phyloP scores from a whole-genome alignment of 2,797 vertebrate genomes.

The Myiotriccus ornatus region DNA sequence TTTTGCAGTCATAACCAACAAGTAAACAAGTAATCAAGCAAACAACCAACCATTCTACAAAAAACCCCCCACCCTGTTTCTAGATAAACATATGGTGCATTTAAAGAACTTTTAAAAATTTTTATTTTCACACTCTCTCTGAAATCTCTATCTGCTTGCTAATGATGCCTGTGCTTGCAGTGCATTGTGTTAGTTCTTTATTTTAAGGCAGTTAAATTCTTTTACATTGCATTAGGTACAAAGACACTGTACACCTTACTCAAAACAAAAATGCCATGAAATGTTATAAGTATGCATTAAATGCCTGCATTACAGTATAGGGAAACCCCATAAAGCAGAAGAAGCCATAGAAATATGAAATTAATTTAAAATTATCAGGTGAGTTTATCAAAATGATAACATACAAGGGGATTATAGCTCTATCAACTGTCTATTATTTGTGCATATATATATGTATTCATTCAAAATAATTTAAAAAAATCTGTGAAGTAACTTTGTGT shows the following conservation, averaged over 20 bases:
- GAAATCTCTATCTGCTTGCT: not conserved
- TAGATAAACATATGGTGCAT: not conserved
- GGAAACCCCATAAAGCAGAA: not conserved
- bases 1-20: not conserved
- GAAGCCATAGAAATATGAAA: not conserved
- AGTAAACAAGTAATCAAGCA: not conserved
- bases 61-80: not conserved
- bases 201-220: not conserved
- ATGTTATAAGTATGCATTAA: not conserved
- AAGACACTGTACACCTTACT: not conserved
- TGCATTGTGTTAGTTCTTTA: not conserved
- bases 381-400: not conserved
- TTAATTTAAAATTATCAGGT: not conserved
- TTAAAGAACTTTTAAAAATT: fast-evolving
- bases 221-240: not conserved
- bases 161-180: not conserved
- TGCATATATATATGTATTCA: not conserved
- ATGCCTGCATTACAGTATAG: not conserved
- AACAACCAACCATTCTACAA: not conserved
- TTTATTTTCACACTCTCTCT: not conserved
- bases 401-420: not conserved
- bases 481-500: fast-evolving
- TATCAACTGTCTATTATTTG: not conserved
- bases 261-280: not conserved
- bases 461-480: not conserved